phyloP scores from a whole-genome alignment of 2,113 vertebrate genomes.

The Melanerpes aurifrons region DNA sequence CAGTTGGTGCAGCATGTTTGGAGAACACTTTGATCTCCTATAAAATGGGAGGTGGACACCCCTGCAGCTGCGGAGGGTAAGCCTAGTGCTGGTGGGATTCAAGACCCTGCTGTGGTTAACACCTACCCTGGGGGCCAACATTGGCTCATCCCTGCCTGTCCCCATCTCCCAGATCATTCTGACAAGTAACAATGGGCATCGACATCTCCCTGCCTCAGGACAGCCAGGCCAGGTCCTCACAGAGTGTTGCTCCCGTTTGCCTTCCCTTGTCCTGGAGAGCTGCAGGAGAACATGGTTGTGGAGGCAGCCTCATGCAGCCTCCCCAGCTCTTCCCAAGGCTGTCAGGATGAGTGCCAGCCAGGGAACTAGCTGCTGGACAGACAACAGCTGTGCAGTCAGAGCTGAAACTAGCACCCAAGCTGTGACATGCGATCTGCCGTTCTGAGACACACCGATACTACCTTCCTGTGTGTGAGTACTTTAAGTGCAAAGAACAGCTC shows the following conservation, averaged over 20 bases:
- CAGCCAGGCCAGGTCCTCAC: neutral
- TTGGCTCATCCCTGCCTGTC: neutral
- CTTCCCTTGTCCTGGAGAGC: neutral
- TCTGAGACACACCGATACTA: accelerated
- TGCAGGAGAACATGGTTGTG: accelerated
- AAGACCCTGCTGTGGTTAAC: accelerated
- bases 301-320: neutral
- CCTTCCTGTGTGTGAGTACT: neutral
- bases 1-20: accelerated
- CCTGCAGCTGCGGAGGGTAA: neutral
- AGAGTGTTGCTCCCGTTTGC: accelerated
- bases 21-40: neutral
- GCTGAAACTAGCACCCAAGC: neutral
- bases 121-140: accelerated
- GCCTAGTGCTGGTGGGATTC: accelerated
- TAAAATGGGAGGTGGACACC: neutral
- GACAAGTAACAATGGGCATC: neutral
- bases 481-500: neutral
- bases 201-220: neutral
- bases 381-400: neutral
- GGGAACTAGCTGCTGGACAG: neutral
- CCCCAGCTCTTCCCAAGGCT: neutral
- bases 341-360: neutral
- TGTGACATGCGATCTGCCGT: accelerated
- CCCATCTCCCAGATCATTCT: neutral